A percentile compares a stretch with the other conserved stretches of the same genome.
These are phyloP conservation scores for Macrochelys suwanniensis DNA, from an alignment of 2,797 vertebrate species.

Conservation along the genomic window DNA sequence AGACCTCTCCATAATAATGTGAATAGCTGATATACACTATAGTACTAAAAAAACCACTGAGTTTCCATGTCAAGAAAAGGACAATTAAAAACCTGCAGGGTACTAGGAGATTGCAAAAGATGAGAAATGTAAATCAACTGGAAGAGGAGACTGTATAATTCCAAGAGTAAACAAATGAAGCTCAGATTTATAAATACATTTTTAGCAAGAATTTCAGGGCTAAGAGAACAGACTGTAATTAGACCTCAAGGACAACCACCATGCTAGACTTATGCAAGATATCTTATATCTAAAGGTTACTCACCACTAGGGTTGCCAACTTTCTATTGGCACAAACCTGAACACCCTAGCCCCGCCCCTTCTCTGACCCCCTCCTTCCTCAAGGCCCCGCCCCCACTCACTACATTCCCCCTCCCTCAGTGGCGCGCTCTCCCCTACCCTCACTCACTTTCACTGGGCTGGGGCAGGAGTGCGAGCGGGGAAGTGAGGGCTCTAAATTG, in stretches of 20 bases:
- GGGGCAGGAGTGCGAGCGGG: too few relatives aligned
- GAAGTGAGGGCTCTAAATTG: too few relatives aligned
- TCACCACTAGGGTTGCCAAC: background rate
- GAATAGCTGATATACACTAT: background rate
- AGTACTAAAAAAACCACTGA: background rate
- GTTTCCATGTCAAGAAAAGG: background rate
- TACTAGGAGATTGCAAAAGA: background rate
- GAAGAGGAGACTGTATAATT: background rate
- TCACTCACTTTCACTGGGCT: too few relatives aligned
- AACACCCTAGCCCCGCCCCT: too few relatives aligned
- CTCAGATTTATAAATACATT: conserved; percentile 17
- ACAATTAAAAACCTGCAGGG: background rate
- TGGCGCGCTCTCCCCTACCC: too few relatives aligned
- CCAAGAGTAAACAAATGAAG: conserved; percentile 1
- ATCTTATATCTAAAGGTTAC: conserved; percentile 66
- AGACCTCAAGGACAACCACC: conserved; percentile 68
- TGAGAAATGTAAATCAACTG: background rate
- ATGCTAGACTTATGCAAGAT: conserved; percentile 39
- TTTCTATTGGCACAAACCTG: too few relatives aligned
- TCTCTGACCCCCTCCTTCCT: too few relatives aligned
- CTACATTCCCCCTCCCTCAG: too few relatives aligned
- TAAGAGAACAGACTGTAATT: conserved; percentile 61
- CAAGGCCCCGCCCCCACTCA: too few relatives aligned
- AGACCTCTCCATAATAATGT: background rate
- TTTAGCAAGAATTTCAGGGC: conserved; percentile 63